Base-by-base conservation (phyloP, 2,113 vertebrate species). In the Phaetusa simplex region DNA sequence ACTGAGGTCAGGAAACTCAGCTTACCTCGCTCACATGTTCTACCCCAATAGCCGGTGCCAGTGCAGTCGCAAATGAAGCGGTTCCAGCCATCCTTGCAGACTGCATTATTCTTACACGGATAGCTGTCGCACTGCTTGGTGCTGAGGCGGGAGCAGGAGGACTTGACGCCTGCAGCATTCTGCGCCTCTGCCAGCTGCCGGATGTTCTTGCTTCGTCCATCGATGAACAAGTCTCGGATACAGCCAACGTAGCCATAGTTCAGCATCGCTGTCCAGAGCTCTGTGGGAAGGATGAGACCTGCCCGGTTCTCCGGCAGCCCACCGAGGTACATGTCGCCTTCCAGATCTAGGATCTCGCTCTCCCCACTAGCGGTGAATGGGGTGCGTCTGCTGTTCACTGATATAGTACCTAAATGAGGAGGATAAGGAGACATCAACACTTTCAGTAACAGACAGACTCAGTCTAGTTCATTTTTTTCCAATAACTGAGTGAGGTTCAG, bases 221-320 rank as follows among this genome's bases (percentile, higher is more conserved):
- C 99, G 0, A 99, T 99, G 98, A 99, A 99, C 95, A 99, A 95
- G 94, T 99, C 99, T 13, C 99, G 98, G 91, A 99, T 98, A 82
- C 99, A 99, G 95, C 99, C 99, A 3, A 99, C 99, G 0, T 99
- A 99, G 95, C 99, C 99, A 0, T 99, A 99, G 98, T 99, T 99
- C 55, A 99, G 98, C 99, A 99, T 99, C 5, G 99, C 99, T 1
- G 99, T 99, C 99, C 99, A 99, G 71, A 99, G 99, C 95, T 99
- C 99, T 0, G 99, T 99, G 94, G 99, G 99, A 30, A 99, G 99
- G 90, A 99, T 98, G 96, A 99, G 98, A 30, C 99, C 99, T 4
- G 97, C 98, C 3, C 99, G 98, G 97, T 98, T 99, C 97, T 99
- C 99, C 0, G 99, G 99, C 47, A 99, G 98, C 27, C 99, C 99